These are phyloP conservation scores for Sesamia inferens DNA, from an alignment of 2,888 invertebrate genomes.

Conservation along the genomic window DNA sequence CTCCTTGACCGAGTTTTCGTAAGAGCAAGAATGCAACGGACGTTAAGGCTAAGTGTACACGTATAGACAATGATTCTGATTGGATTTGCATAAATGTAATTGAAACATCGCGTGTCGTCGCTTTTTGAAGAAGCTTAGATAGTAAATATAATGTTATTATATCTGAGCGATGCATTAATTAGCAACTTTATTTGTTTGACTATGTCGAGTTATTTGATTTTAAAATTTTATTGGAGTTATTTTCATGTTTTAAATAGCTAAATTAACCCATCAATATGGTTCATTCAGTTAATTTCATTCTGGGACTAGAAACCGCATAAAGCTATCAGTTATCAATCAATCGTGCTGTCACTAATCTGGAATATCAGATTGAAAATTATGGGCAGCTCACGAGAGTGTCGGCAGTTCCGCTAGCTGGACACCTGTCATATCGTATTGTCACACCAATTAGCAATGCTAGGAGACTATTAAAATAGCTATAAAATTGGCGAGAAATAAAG, in stretches of 20 bases:
- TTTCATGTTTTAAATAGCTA: background rate
- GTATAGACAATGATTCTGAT: constrained; percentile 21
- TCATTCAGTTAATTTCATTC: background rate
- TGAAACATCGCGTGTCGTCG: constrained; percentile 26
- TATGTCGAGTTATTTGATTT: background rate
- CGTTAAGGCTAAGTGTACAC: constrained; percentile 38
- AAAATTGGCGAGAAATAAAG: constrained; percentile 8
- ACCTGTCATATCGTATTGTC: constrained; percentile 24
- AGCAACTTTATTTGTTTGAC: background rate
- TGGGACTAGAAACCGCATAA: background rate
- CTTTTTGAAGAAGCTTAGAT: background rate
- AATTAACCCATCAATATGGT: background rate
- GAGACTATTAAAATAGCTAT: constrained; percentile 10
- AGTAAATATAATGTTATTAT: constrained; percentile 5
- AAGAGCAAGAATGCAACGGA: constrained; percentile 45
- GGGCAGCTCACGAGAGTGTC: constrained; percentile 6
- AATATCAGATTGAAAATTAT: constrained; percentile 16
- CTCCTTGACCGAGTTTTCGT: constrained; percentile 52
- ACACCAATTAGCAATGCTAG: constrained; percentile 14
- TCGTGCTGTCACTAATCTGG: constrained; percentile 10
- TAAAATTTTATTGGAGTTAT: background rate
- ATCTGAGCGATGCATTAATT: background rate
- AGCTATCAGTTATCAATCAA: background rate
- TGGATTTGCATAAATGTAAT: constrained; percentile 32
- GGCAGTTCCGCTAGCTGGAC: background rate